Evolutionary conservation across 2,888 invertebrate genomes (phyloP).

Genomic region (Agapostemon virescens): DNA sequence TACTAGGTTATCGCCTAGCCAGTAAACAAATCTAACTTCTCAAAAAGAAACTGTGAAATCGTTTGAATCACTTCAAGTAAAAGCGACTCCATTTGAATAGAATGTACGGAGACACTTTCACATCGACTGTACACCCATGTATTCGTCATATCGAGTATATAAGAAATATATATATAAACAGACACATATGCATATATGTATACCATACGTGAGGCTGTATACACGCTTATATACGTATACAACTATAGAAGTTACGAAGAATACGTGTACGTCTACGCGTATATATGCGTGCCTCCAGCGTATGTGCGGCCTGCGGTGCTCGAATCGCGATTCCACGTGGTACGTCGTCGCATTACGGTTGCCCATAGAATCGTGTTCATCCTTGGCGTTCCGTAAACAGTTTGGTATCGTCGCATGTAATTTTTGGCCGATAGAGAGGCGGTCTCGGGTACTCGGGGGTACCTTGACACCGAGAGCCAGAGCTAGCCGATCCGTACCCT

Average conservation of each 20-base stretch:
- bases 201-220: slow-evolving; percentile 60
- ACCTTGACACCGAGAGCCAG: too few species aligned
- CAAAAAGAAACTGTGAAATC: neutral
- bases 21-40: neutral
- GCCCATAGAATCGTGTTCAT: neutral
- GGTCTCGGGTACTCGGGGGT: too few species aligned
- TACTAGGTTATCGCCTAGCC: too few species aligned
- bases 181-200: slow-evolving; percentile 53
- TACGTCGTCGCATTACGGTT: neutral
- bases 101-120: neutral
- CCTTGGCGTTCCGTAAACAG: neutral
- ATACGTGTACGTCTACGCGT: slow-evolving; percentile 59
- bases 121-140: neutral
- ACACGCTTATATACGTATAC: slow-evolving; percentile 62
- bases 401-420: neutral
- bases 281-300: slow-evolving; percentile 64
- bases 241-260: slow-evolving; percentile 39
- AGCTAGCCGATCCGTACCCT: too few species aligned
- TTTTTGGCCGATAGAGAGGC: slow-evolving; percentile 5
- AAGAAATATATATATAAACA: slow-evolving; percentile 12
- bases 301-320: slow-evolving; percentile 79
- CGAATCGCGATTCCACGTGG: slow-evolving; percentile 62
- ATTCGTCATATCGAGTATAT: neutral
- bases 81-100: neutral
- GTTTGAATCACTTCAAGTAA: neutral